Evolutionary conservation across 2,113 vertebrate genomes (phyloP), one percentile per base, ranked within the genome.

Genomic region (Sinosuthora webbiana): DNA sequence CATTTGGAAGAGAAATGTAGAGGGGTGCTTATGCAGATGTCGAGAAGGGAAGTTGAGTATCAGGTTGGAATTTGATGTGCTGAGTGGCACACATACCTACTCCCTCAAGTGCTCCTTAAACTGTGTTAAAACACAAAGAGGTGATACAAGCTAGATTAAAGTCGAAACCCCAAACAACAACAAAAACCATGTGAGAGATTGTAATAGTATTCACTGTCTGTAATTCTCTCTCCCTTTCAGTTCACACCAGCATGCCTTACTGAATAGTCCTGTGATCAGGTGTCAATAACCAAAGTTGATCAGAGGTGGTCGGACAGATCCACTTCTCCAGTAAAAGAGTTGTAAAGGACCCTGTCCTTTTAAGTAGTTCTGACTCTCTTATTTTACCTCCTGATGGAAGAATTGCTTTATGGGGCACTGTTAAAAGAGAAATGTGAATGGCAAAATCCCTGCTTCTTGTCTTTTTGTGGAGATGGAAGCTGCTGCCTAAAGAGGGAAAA

Each of bases 1-100:
- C 4, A 5, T 30, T 56, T 83, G 52, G 10, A 52, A 69, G 35
- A 52, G 31, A 68, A 88, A 8, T 70, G 35, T 7, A 37, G 39
- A 60, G 30, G 28, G 52, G 15, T 77, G 20, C 28, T 59, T 82
- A 12, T 76, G 37, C 22, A 78, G 57, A 19, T 39, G 11, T 6
- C 0, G 1, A 71, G 57, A 59, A 70, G 50, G 42, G 39, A 78
- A 69, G 23, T 23, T 15, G 25, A 69, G 14, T 28, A 59, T 83
- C 37, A n/a, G 47, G 30, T 57, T 49, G 64, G 35, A 74, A 91
- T 70, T 47, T 80, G 17, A 53, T 69, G 65, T 85, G 28, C 30
- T 55, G 21, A 65, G 41, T 62, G n/a, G 31, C 37, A 45, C 0
- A 0, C 18, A 7, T 0, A 0, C 15, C 39, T 60, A 42, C 28